Base-by-base conservation (phyloP, 2,888 invertebrate genomes). In the Coelinius sp. region DNA sequence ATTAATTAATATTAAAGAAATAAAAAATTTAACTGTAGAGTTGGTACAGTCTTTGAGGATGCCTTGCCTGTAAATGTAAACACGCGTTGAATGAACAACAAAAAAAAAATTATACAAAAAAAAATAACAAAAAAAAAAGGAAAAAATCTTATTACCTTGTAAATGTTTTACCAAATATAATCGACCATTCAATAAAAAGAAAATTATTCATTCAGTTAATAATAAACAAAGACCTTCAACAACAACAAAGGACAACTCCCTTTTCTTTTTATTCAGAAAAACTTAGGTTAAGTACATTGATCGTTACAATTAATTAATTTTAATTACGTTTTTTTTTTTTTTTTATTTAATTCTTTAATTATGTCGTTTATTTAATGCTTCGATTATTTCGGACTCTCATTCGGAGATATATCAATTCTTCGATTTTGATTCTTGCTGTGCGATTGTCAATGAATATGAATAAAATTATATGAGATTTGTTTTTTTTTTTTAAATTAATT, bases 81-180 rank as follows among this genome's bases (percentile, higher is more conserved):
- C 81, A 81, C 81, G 82, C 81, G 77, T 77, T 79, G 63, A 78
- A 77, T 78, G 77, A 77, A 74, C 76, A 68, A 74, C n/a, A 31
- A 20, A 52, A 35, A 69, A 31, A 49, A 20, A 59, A 1, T n/a
- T n/a, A 41, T n/a, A n/a, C n/a, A n/a, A 14, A 20, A 35, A 59
- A 27, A 56, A 59, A 14, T 31, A 27, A 59, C n/a, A 59, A 59
- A 27, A 76, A 73, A 74, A 81, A 84, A 83, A 83, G 78, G 81
- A 80, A 83, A 65, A 67, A 83, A 83, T 84, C 84, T 86, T 84
- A 86, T 84, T 86, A 86, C 81, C 86, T 86, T 86, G 86, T 86
- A 87, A 86, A 87, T 87, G 87, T 87, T 86, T 87, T 87, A 86
- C 85, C 86, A 87, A 87, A 87, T 87, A 87, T 87, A 87, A 87